Evolutionary conservation across 2,113 vertebrate species (phyloP), one percentile per base, ranked within the genome.

Genomic region (Corydoras sp.): DNA sequence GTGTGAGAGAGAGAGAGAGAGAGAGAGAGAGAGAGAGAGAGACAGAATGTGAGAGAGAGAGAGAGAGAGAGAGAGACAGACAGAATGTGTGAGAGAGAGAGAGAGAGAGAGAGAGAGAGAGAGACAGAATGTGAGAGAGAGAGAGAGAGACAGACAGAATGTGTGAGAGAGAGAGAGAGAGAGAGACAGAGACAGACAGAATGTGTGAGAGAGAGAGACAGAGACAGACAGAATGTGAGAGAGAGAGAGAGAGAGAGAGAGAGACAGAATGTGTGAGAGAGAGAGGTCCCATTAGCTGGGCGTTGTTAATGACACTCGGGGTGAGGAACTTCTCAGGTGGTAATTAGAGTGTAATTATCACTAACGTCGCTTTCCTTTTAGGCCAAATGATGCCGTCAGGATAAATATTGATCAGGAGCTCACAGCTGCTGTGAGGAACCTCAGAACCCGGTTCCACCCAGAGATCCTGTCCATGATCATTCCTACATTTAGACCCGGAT

Each of bases 391-490:
- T 1, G 18, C 13, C 65, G 12, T 10, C 30, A 15, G 13, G 65
- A 56, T 51, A 56, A 67, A 67, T 67, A 67, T 56, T 32, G 54
- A 68, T 68, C 54, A 10, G 12, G 54, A 4, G 30, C n/a, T 58
- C 4, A 14, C 53, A 10, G 48, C 30, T 58, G 53, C 32, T 12
- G 56, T 49, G 18, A 10, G 11, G 35, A 43, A 8, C 4, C 35
- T 4, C 35, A 4, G 35, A 43, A 43, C 35, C 4, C 4, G 35
- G 35, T 43, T 43, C 35, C 35, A 43, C 35, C 18, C 18, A 2
- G 18, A 24, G 18, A 24, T 1, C 18, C 18, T 24, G 35, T 43
- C 35, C 35, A 43, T 2, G 4, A 5, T 1, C 35, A 43, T 24
- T 24, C 18, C 18, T 24, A 1, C 2, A 24, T 2, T 24, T 24